Evolutionary conservation across 2,797 vertebrate genomes (phyloP).

Genomic region (Leptatherina wallacei): DNA sequence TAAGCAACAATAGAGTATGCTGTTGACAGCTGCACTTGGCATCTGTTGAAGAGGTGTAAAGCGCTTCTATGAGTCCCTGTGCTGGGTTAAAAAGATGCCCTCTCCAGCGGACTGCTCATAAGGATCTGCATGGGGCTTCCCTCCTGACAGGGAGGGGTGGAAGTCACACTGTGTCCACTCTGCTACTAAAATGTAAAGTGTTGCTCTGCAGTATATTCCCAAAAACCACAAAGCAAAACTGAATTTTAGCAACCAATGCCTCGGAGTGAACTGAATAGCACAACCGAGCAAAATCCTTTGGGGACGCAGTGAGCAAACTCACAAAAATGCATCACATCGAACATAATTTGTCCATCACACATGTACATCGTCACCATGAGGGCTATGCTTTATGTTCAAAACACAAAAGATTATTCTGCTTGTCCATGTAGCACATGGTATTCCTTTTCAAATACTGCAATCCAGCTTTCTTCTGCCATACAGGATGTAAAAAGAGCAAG

Average conservation of each 20-base stretch:
- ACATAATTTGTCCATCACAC: constrained; percentile 10
- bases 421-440: constrained; percentile 42
- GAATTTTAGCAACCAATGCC: constrained; percentile 41
- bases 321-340: constrained; percentile 12
- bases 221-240: constrained; percentile 56
- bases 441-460: constrained; percentile 32
- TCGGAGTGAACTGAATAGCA: constrained; percentile 27
- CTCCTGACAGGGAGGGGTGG: constrained; percentile 71
- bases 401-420: constrained; percentile 49
- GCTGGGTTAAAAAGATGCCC: constrained; percentile 93
- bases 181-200: constrained; percentile 82
- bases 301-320: neutral
- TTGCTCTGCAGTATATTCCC: constrained; percentile 71
- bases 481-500: constrained; percentile 53
- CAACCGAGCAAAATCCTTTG: constrained; percentile 22
- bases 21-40: constrained; percentile 93
- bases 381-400: constrained; percentile 52
- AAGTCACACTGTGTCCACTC: constrained; percentile 78
- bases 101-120: constrained; percentile 91
- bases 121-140: constrained; percentile 88
- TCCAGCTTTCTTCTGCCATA: constrained; percentile 48
- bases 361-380: constrained; percentile 33
- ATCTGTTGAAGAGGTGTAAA: constrained; percentile 90
- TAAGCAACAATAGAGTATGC: constrained; percentile 76
- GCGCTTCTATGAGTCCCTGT: constrained; percentile 90